Evolutionary conservation across 2,888 invertebrate species (phyloP).

Genomic region (Cataglyphis albicans): DNA sequence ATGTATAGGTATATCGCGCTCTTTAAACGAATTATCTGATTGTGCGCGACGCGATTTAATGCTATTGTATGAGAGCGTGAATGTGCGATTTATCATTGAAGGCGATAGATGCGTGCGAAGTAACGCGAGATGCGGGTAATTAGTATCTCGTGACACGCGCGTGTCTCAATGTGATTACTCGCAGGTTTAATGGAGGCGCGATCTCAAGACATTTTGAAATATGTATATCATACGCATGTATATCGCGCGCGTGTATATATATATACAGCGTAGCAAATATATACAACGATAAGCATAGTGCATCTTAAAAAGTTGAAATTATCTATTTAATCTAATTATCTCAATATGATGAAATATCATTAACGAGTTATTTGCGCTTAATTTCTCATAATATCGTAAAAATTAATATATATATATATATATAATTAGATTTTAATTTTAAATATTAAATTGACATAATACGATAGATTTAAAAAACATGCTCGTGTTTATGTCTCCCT

Average conservation of each 20-base stretch:
- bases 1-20: background rate
- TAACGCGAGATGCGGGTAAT: conserved; percentile 46
- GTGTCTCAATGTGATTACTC: conserved; percentile 36
- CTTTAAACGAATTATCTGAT: conserved; percentile 8
- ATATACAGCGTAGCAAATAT: conserved; percentile 1
- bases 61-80: conserved; percentile 28
- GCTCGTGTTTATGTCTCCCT: background rate
- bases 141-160: conserved; percentile 47
- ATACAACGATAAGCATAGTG: background rate
- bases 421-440: background rate
- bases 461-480: background rate
- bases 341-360: conserved; percentile 14
- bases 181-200: conserved; percentile 18
- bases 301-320: background rate
- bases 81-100: conserved; percentile 28
- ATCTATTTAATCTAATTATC: conserved; percentile 25
- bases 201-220: background rate
- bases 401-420: background rate
- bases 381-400: background rate
- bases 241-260: background rate
- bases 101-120: conserved; percentile 34
- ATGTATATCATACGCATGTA: no score
- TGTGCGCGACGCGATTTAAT: conserved; percentile 23
- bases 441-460: background rate
- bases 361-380: conserved; percentile 26